Evolutionary conservation across 64 coral and sea anemone species (phyloP).

Genomic region (Acropora tenuis): DNA sequence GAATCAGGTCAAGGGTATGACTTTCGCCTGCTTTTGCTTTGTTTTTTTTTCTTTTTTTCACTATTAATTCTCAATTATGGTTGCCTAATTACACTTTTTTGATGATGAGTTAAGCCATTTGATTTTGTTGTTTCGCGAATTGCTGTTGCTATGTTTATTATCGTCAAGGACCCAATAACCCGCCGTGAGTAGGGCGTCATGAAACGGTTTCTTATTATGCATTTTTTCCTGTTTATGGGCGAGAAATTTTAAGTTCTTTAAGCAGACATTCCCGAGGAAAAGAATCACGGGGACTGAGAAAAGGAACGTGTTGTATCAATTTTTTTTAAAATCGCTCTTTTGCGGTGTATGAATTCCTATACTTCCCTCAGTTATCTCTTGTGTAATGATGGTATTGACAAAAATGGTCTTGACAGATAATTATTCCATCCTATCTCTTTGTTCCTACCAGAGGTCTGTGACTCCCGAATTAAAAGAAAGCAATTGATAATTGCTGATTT

Average conservation of each 20-base stretch:
- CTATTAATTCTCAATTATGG: background rate
- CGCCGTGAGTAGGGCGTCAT: background rate
- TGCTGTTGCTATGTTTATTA: constrained; percentile 44
- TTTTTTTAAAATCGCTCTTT: too few relatives aligned
- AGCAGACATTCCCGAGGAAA: background rate
- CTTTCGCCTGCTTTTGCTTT: constrained; percentile 1
- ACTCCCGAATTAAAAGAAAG: too few relatives aligned
- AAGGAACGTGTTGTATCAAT: too few relatives aligned
- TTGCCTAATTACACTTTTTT: background rate
- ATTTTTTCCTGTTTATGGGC: background rate
- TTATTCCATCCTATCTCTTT: too few relatives aligned
- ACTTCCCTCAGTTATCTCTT: too few relatives aligned
- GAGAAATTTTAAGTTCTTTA: background rate
- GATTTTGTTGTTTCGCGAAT: background rate
- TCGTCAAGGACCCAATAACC: constrained; percentile 35
- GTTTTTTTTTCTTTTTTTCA: background rate
- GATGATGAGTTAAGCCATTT: constrained; percentile 7
- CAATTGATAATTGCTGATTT: too few relatives aligned
- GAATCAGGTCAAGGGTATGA: background rate
- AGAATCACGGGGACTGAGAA: background rate
- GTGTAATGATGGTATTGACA: too few relatives aligned
- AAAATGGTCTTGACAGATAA: too few relatives aligned
- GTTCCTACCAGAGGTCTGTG: too few relatives aligned
- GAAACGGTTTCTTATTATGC: background rate
- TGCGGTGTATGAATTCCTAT: too few relatives aligned